Percentiles rank a stretch among this genome's conserved stretches.
phyloP scores from a whole-genome alignment of 1,140 invertebrate genomes.

The Chymomyza costata region DNA sequence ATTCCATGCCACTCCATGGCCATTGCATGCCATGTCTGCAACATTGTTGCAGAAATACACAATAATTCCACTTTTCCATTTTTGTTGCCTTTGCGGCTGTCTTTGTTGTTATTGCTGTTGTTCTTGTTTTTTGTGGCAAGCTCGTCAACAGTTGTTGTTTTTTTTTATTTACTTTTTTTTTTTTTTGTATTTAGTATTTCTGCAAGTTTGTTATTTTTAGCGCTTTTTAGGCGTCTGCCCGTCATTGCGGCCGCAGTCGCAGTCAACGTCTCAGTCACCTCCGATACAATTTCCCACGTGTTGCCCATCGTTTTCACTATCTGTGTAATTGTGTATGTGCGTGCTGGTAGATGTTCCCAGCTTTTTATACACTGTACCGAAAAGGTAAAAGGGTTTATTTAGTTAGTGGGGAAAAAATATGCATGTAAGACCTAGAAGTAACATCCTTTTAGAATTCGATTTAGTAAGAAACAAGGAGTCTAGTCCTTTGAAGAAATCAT shows the following conservation, averaged over 20 bases:
- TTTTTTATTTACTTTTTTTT: constrained; percentile 5
- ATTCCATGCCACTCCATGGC: constrained; percentile 41
- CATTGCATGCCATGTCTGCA: constrained; percentile 33
- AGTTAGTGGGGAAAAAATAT: too few relatives aligned
- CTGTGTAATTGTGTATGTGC: too few relatives aligned
- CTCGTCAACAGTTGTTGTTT: constrained; percentile 9
- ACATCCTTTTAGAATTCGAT: too few relatives aligned
- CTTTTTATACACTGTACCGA: too few relatives aligned
- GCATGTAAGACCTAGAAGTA: too few relatives aligned
- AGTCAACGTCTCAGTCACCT: too few relatives aligned
- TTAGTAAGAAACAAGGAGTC: too few relatives aligned
- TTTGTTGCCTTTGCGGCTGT: constrained; percentile 14
- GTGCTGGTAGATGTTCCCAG: constrained; percentile 12
- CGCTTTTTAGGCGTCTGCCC: constrained; percentile 26
- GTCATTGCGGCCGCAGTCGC: too few relatives aligned
- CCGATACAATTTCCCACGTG: constrained; percentile 33
- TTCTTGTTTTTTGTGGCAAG: neutral
- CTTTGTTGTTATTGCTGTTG: constrained; percentile 16
- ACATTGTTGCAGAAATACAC: constrained; percentile 53
- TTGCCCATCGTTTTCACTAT: constrained; percentile 15
- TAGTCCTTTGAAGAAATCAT: too few relatives aligned
- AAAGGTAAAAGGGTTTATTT: too few relatives aligned
- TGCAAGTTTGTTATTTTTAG: constrained; percentile 45
- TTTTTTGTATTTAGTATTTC: constrained; percentile 24
- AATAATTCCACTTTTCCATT: constrained; percentile 19